Evolutionary conservation across 2,888 invertebrate species (phyloP).

Genomic region (Labia minor): DNA sequence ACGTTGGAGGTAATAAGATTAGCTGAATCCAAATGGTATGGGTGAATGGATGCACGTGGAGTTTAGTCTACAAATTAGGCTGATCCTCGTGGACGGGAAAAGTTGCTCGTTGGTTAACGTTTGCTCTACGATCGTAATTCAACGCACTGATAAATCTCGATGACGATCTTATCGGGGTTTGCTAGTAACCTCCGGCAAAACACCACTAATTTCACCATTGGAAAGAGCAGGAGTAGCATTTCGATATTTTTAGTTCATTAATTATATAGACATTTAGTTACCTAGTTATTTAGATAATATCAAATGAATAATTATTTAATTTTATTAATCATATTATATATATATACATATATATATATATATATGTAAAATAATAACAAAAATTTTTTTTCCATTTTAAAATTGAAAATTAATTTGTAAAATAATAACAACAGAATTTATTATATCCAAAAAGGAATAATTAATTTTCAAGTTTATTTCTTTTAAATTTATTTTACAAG

Average conservation of each 20-base stretch:
- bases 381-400: too few relatives aligned
- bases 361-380: too few relatives aligned
- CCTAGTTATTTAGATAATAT: too few relatives aligned
- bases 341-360: too few relatives aligned
- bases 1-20: slow-evolving; percentile 1
- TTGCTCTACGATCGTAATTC: neutral
- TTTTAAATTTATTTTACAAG: too few relatives aligned
- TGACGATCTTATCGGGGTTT: neutral
- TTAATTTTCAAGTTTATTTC: too few relatives aligned
- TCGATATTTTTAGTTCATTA: neutral
- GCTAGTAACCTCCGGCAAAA: neutral
- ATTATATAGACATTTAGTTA: neutral
- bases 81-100: neutral
- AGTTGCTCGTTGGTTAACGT: slow-evolving; percentile 7
- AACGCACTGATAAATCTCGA: neutral
- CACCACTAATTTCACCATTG: neutral
- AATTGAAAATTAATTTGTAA: too few relatives aligned
- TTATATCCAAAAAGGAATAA: too few relatives aligned
- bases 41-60: neutral
- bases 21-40: neutral
- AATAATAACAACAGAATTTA: too few relatives aligned
- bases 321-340: too few relatives aligned
- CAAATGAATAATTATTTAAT: too few relatives aligned
- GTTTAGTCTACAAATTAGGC: slow-evolving; percentile 5
- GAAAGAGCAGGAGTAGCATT: too few relatives aligned